Conservation (phyloP, 2,113 vertebrate species). For the Chaenocephalus aceratus region DNA sequence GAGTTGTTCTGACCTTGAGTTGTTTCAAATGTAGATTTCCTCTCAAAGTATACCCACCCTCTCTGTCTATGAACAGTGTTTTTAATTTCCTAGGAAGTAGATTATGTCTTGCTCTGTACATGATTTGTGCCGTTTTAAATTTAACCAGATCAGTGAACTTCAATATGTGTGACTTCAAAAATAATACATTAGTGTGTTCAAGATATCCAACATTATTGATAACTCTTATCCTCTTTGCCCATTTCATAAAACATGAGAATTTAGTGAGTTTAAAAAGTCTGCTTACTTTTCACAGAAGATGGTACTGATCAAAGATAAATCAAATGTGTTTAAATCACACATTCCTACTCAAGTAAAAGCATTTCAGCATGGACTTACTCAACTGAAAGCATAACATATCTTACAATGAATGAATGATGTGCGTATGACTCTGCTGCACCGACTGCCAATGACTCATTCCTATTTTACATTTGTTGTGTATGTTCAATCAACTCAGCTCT, state of each 20-base stretch:
- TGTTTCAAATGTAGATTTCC: too few relatives aligned
- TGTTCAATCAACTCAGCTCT: conserved; percentile 22
- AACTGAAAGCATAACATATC: conserved; percentile 21
- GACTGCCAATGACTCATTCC: conserved; percentile 24
- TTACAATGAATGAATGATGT: conserved; percentile 56
- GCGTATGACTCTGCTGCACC: conserved; percentile 6
- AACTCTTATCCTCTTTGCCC: too few relatives aligned
- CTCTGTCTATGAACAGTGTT: too few relatives aligned
- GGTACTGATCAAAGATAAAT: background rate
- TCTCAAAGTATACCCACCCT: too few relatives aligned
- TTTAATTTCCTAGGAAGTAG: too few relatives aligned
- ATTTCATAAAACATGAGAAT: background rate
- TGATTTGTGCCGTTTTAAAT: too few relatives aligned
- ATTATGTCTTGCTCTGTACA: too few relatives aligned
- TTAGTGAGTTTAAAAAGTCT: background rate
- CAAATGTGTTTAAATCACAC: background rate
- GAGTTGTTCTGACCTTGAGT: too few relatives aligned
- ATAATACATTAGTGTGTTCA: too few relatives aligned
- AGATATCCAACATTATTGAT: too few relatives aligned
- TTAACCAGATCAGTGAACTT: too few relatives aligned
- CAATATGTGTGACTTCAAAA: too few relatives aligned
- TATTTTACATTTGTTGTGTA: conserved; percentile 15
- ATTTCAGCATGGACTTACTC: conserved; percentile 33
- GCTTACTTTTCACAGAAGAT: background rate
- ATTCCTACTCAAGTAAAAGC: conserved; percentile 22